phyloP scores from a whole-genome alignment of 35 echinoderm and acorn worm species.

The Ptychodera flava region DNA sequence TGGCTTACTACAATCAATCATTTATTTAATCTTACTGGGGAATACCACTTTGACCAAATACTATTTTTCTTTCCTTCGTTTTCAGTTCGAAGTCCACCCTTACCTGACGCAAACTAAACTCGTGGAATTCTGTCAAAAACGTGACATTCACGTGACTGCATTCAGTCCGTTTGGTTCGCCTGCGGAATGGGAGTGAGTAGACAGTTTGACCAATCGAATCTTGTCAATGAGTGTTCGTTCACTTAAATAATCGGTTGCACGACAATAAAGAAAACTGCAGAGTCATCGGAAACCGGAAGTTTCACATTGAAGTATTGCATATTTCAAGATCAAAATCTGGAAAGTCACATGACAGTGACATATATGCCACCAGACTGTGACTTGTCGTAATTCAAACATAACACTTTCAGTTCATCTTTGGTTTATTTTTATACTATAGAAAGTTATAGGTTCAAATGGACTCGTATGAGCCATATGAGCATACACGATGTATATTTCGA shows the following conservation, averaged over 20 bases:
- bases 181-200: background rate
- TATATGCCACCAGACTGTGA: background rate
- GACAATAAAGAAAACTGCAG: background rate
- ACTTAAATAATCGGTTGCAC: background rate
- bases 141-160: constrained; percentile 61
- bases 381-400: too few species aligned
- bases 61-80: background rate
- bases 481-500: background rate
- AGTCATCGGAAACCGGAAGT: too few species aligned
- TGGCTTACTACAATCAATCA: too few species aligned
- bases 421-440: too few species aligned
- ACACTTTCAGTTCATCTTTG: too few species aligned
- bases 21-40: too few species aligned
- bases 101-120: constrained; percentile 36
- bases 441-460: background rate
- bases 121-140: constrained; percentile 55
- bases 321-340: background rate
- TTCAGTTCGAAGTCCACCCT: constrained; percentile 83
- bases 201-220: background rate
- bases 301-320: too few species aligned
- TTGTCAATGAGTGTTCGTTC: background rate
- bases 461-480: background rate
- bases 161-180: constrained; percentile 88
- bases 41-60: too few species aligned
- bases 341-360: background rate